Evolutionary conservation across 2,888 invertebrate genomes (phyloP).

Genomic region (Helleia helle): DNA sequence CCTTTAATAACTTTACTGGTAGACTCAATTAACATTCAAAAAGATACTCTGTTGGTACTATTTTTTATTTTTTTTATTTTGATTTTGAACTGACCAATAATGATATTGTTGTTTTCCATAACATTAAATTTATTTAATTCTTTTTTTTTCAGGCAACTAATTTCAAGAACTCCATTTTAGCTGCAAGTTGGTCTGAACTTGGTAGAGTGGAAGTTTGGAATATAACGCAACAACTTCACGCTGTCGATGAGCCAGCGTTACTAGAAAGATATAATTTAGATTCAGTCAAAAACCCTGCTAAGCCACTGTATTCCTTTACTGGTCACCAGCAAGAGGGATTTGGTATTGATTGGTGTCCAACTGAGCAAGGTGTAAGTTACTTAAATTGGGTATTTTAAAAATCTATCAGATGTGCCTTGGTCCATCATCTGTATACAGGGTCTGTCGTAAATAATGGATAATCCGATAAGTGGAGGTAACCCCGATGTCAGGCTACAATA

Average conservation of each 20-base stretch:
- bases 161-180: constrained; percentile 79
- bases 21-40: no score
- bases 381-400: no score
- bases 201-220: constrained; percentile 96
- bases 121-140: no score
- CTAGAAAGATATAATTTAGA: constrained; percentile 78
- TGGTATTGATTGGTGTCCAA: constrained; percentile 93
- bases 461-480: no score
- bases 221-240: constrained; percentile 84
- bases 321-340: constrained; percentile 97
- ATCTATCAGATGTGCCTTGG: not conserved
- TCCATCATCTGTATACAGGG: no score
- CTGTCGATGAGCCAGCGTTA: constrained; percentile 81
- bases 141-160: constrained; percentile 62
- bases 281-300: constrained; percentile 64
- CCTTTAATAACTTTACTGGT: no score
- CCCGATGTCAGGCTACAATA: no score
- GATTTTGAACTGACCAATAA: no score
- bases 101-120: no score
- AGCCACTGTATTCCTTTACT: constrained; percentile 88
- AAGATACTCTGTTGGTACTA: no score
- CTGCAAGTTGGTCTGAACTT: constrained; percentile 97
- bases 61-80: no score
- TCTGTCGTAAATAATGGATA: no score
- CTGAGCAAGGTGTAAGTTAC: constrained; percentile 80